These are phyloP conservation scores for Eupithecia subumbrata DNA, from an alignment of 2,888 invertebrate genomes.

Conservation along the genomic window DNA sequence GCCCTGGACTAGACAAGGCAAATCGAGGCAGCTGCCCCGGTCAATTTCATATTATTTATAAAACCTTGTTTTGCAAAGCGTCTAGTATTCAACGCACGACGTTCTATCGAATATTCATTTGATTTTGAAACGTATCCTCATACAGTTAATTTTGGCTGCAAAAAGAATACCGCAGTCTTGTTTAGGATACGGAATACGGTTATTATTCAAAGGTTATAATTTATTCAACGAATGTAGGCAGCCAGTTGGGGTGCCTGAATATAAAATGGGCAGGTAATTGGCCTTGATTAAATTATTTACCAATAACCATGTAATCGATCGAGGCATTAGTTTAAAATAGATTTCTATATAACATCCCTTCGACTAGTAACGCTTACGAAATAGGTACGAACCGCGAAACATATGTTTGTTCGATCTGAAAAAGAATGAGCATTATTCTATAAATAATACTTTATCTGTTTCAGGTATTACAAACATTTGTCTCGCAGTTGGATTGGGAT, in stretches of 20 bases:
- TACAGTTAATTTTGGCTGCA: background rate
- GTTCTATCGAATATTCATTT: background rate
- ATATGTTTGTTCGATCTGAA: too few species aligned
- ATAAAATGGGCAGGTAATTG: constrained; percentile 25
- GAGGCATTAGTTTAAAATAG: background rate
- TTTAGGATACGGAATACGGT: constrained; percentile 33
- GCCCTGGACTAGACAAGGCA: background rate
- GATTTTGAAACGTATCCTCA: constrained; percentile 4
- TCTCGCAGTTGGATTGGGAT: background rate
- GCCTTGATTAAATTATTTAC: constrained; percentile 19
- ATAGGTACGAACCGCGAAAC: background rate
- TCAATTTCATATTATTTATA: background rate
- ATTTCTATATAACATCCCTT: background rate
- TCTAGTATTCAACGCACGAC: background rate
- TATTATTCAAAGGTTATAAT: constrained; percentile 39
- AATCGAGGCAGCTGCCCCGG: background rate
- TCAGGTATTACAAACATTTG: background rate
- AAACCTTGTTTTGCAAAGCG: background rate
- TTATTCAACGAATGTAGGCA: constrained; percentile 37
- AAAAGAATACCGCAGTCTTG: constrained; percentile 9
- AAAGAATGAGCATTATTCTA: too few species aligned
- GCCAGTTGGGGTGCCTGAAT: constrained; percentile 31
- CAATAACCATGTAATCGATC: constrained; percentile 17
- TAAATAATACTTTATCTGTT: too few species aligned
- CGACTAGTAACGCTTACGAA: background rate